Conservation (phyloP, 2,113 vertebrate species). For the Myiopsitta monachus region DNA sequence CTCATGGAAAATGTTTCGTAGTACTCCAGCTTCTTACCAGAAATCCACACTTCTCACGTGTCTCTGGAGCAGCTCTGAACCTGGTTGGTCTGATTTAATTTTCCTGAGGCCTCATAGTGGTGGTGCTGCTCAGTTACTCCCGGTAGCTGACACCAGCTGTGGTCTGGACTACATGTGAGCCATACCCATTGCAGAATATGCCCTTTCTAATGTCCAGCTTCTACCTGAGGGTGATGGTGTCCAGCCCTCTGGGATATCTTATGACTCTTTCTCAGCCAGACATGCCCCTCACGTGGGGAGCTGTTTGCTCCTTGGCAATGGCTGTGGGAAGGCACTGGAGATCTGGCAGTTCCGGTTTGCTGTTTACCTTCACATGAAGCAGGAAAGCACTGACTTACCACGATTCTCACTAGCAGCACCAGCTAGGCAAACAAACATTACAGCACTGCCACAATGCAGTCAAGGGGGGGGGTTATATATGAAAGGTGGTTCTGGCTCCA, state of each 20-base stretch:
- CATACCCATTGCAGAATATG: neutral
- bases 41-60: neutral
- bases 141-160: neutral
- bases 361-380: neutral
- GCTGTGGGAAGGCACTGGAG: neutral
- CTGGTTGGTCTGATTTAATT: neutral
- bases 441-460: neutral
- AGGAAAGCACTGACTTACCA: neutral
- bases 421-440: neutral
- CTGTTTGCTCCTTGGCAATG: neutral
- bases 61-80: neutral
- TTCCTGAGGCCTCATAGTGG: neutral
- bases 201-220: neutral
- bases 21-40: neutral
- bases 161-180: neutral
- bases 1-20: neutral
- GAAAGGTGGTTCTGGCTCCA: slow-evolving; percentile 10
- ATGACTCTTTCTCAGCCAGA: neutral
- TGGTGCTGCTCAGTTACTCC: neutral
- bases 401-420: slow-evolving; percentile 4
- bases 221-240: rapidly evolving
- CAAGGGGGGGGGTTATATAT: neutral
- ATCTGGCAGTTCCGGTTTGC: neutral
- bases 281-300: neutral
- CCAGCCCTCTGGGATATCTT: rapidly evolving